phyloP scores from a whole-genome alignment of 2,113 vertebrate genomes.

The Hemicordylus capensis region DNA sequence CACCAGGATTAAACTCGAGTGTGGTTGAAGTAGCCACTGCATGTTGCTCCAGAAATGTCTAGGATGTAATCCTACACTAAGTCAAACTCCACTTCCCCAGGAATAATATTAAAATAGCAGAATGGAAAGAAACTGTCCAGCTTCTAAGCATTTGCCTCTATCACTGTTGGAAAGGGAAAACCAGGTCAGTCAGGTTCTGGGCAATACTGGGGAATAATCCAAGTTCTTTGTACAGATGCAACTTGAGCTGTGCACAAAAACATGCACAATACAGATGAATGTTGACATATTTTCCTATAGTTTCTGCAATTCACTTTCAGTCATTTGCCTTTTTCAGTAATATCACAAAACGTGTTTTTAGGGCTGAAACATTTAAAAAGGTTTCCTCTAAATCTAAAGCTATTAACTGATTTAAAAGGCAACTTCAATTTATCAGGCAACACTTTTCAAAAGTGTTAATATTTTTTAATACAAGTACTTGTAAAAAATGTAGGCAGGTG shows the following conservation, averaged over 20 bases:
- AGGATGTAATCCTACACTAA: background rate
- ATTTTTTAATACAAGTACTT: too few species aligned
- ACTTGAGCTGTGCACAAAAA: background rate
- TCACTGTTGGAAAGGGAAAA: background rate
- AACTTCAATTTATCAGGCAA: too few species aligned
- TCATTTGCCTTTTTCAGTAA: background rate
- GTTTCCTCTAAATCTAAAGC: too few species aligned
- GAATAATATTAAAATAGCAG: background rate
- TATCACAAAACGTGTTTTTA: too few species aligned
- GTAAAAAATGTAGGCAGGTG: too few species aligned
- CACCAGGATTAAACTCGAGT: constrained; percentile 29
- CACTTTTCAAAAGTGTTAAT: too few species aligned
- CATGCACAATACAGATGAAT: background rate
- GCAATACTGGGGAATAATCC: background rate
- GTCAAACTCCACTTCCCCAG: constrained; percentile 11
- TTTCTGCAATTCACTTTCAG: background rate
- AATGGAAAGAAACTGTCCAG: background rate
- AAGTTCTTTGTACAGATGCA: background rate
- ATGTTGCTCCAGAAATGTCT: constrained; percentile 40
- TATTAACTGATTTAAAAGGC: too few species aligned
- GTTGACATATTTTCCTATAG: background rate
- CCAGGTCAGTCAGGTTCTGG: background rate
- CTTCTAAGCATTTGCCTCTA: background rate
- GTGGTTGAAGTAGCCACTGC: background rate
- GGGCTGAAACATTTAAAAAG: too few species aligned